A percentile compares a stretch with the other conserved stretches of the same genome.
Conservation (phyloP, 2,888 invertebrate genomes). For the Cactoblastis cactorum region DNA sequence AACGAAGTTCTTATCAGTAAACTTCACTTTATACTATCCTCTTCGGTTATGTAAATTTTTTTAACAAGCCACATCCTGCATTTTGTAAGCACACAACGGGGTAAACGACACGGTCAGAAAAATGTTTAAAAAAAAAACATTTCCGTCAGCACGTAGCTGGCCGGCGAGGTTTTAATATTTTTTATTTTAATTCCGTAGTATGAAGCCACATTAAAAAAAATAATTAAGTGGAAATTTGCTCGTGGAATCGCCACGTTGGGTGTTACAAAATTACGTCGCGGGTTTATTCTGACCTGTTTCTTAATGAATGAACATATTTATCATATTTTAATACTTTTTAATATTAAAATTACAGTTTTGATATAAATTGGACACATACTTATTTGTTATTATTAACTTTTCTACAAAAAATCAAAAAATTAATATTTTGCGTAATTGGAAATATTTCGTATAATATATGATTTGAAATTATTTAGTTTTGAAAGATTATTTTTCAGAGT, state of each 20-base stretch:
- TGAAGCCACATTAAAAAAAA: slow-evolving; percentile 35
- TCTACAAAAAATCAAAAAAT: too few relatives aligned
- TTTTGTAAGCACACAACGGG: slow-evolving; percentile 20
- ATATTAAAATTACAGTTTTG: too few relatives aligned
- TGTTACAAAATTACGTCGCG: slow-evolving; percentile 8
- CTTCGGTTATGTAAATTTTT: slow-evolving; percentile 2
- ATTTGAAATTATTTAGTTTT: too few relatives aligned
- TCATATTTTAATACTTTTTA: background rate
- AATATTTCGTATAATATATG: too few relatives aligned
- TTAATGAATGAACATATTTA: slow-evolving; percentile 16
- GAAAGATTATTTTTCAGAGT: too few relatives aligned
- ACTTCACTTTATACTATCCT: too few relatives aligned
- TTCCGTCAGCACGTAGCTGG: slow-evolving; percentile 30
- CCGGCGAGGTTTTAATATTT: slow-evolving; percentile 35
- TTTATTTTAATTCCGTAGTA: slow-evolving; percentile 35
- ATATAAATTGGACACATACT: too few relatives aligned
- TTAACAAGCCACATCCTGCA: slow-evolving; percentile 19
- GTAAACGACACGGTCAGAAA: slow-evolving; percentile 31
- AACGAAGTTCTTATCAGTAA: too few relatives aligned
- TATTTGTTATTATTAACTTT: too few relatives aligned
- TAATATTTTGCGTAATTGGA: too few relatives aligned
- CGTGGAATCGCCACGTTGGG: slow-evolving; percentile 3
- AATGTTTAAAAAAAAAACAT: slow-evolving; percentile 26
- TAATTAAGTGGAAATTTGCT: slow-evolving; percentile 41
- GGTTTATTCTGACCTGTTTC: slow-evolving; percentile 11